phyloP scores from a whole-genome alignment of 2,888 invertebrate species.

The Coecobrya sp. region DNA sequence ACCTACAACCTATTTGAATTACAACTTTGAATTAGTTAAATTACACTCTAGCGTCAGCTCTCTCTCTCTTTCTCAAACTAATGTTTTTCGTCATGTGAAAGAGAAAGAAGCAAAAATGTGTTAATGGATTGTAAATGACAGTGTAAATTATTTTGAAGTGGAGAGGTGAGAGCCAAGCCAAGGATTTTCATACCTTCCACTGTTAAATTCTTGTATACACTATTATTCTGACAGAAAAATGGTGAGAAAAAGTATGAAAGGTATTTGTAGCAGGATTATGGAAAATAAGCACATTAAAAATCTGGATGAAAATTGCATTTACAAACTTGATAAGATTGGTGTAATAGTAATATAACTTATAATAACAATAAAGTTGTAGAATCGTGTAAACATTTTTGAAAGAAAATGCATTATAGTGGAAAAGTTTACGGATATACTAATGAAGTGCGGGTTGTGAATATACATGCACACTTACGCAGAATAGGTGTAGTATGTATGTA shows the following conservation, averaged over 20 bases:
- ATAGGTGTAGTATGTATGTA: not conserved
- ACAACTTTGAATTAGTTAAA: constrained; percentile 31
- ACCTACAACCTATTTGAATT: constrained; percentile 11
- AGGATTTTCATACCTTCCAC: not conserved
- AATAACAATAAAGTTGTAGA: too few relatives aligned
- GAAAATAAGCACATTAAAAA: constrained; percentile 30
- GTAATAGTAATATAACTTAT: too few relatives aligned
- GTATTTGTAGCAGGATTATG: constrained; percentile 62
- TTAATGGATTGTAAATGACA: constrained; percentile 71
- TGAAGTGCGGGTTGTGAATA: constrained; percentile 27
- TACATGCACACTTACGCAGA: constrained; percentile 2
- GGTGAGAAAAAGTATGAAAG: constrained; percentile 41
- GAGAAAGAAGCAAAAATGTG: constrained; percentile 33
- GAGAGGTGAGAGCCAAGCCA: not conserved
- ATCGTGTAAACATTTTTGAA: not conserved
- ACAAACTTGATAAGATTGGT: not conserved
- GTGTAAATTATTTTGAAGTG: constrained; percentile 70
- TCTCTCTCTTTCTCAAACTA: too few relatives aligned
- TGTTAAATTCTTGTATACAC: not conserved
- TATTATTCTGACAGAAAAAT: not conserved
- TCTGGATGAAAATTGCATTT: constrained; percentile 48
- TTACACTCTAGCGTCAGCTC: not conserved
- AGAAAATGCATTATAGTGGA: not conserved
- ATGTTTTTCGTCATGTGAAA: constrained; percentile 22
- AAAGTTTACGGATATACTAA: constrained; percentile 16